Evolutionary conservation across 2,797 vertebrate species (phyloP).

Genomic region (Clamator glandarius): DNA sequence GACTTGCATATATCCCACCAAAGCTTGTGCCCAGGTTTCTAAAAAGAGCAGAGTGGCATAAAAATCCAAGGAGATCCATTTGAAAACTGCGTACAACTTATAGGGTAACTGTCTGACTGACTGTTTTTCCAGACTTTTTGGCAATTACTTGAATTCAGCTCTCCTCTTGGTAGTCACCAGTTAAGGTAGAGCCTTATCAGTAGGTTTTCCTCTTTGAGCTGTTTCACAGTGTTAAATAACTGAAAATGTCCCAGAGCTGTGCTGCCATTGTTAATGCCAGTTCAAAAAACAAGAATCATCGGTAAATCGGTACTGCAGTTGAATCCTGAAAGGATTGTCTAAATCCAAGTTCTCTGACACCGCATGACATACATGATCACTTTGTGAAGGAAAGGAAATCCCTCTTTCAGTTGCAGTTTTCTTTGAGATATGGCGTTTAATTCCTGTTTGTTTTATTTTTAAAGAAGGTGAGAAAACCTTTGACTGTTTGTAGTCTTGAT

Average conservation of each 20-base stretch:
- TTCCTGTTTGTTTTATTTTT: neutral
- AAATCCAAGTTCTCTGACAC: neutral
- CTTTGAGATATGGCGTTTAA: neutral
- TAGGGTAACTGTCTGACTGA: neutral
- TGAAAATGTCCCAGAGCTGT: neutral
- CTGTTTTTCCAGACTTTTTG: neutral
- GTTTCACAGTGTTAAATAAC: neutral
- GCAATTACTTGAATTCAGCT: neutral
- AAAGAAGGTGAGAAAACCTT: neutral
- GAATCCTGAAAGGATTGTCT: neutral
- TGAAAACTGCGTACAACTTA: neutral
- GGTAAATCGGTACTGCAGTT: neutral
- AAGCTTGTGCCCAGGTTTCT: neutral
- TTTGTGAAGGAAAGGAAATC: neutral
- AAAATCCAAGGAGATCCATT: neutral
- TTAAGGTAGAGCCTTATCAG: neutral
- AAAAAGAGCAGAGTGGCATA: neutral
- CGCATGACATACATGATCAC: fast-evolving
- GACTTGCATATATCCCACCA: neutral
- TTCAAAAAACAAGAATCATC: neutral
- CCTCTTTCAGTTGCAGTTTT: neutral
- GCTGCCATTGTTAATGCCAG: neutral
- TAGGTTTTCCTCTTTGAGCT: neutral
- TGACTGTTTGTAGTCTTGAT: neutral
- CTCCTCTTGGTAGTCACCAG: neutral